A percentile compares a stretch with the other conserved stretches of the same genome.
phyloP scores from a whole-genome alignment of 2,113 vertebrate species.

The Sinosuthora webbiana region DNA sequence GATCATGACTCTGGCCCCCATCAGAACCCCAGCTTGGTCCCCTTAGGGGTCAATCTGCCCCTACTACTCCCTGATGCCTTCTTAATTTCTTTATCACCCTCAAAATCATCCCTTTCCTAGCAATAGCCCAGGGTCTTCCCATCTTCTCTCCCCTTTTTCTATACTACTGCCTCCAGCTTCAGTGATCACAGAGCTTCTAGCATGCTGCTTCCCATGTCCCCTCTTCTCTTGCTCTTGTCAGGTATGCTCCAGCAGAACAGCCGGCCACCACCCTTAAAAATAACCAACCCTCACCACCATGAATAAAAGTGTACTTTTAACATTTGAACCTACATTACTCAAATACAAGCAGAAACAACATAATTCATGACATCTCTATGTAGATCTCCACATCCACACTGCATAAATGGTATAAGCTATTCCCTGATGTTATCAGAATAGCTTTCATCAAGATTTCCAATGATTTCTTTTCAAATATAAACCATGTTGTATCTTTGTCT shows the following conservation, averaged over 20 bases:
- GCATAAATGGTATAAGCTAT: neutral
- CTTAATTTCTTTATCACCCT: neutral
- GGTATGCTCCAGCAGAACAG: neutral
- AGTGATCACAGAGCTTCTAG: neutral
- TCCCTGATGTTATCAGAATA: neutral
- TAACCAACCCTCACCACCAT: neutral
- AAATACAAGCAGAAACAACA: neutral
- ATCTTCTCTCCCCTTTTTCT: neutral
- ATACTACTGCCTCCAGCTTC: neutral
- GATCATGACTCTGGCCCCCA: neutral
- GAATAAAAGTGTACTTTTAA: neutral
- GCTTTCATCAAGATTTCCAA: neutral
- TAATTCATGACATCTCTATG: neutral
- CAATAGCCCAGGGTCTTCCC: fast-evolving
- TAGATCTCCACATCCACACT: neutral
- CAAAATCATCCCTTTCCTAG: neutral
- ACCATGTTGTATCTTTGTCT: neutral
- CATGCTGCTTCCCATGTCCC: neutral
- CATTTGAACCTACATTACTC: neutral
- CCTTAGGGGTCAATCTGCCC: neutral
- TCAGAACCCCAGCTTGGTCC: neutral
- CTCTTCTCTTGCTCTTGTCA: neutral
- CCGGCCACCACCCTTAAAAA: neutral
- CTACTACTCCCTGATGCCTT: neutral
- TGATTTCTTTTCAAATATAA: neutral